Base-by-base conservation (phyloP, 2,888 invertebrate species). In the Orchestes rusci region DNA sequence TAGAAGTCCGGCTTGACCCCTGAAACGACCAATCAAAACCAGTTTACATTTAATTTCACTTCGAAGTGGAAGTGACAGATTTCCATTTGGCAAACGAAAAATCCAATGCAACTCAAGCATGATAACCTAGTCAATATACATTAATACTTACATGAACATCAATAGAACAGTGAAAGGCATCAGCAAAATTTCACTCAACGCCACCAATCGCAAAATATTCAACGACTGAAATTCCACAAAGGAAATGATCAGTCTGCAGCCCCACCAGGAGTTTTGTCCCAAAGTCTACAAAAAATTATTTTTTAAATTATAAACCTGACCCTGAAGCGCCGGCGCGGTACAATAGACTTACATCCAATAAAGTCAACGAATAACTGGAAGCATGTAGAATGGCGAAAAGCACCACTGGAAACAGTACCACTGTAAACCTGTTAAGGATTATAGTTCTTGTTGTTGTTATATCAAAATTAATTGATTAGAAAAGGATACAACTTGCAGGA, bases 381-480 rank as follows among this genome's bases (percentile, higher is more conserved):
- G 91, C 84, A 71, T 99, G 96, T 33, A 97, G 77, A 10, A 93
- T 64, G 2, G 94, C 92, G 72, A 95, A 99, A 53, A 97, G 72
- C 58, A 90, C 80, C 47, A 96, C 79, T 4, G 99, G 99, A 48
- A 90, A 74, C 57, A 97, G 70, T 15, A 90, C 90, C 76, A 96
- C 91, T 92, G 47, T 16, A 17, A 34, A 34, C 8, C 7, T 16
- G 37, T 48, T 48, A 48, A 53, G 47, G 45, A 50, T n/a, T 8
- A n/a, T n/a, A n/a, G n/a, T n/a, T 23, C 5, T 23, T 7, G 5
- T 10, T 31, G 8, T 17, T 10, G 19, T 28, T 16, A 38, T 27
- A 20, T 20, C 8, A n/a, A 23, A 36, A 8, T 16, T 16, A 23
- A 27, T 23, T 4, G 3, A 13, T 23, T 5, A 4, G 34, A 40